Evolutionary conservation across 2,888 invertebrate genomes (phyloP), one percentile per base, ranked within the genome.

Genomic region (Plutella xylostella): DNA sequence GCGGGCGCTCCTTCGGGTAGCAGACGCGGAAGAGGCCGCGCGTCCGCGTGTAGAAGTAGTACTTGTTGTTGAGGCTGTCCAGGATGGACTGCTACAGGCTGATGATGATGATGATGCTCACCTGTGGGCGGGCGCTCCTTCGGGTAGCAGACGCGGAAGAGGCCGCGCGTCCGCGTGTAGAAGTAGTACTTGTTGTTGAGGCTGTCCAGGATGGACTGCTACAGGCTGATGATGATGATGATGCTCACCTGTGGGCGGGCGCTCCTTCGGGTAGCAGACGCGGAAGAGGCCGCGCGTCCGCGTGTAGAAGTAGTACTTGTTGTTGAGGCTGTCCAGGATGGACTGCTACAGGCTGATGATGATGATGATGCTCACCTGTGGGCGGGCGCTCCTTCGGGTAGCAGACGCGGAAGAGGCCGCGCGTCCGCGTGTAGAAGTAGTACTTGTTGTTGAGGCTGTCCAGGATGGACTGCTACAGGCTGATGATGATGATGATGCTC

Each of bases 121-220:
- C 93, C 92, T 69, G 89, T 87, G 40, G 92, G 92, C 50, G 96
- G 96, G 51, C 94, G 87, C 61, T 94, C 94, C 74, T 95, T 95
- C 31, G 96, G 96, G 78, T 96, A 97, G 72, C 97, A 97, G 74
- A 93, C 91, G 73, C 97, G 88, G 87, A 97, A 97, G 45, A 97
- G 87, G 54, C 97, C 97, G 70, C 94, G 91, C 70, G 96, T 96
- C 74, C 97, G 89, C 51, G 96, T 94, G 79, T 90, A 97, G 82
- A 92, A 97, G 69, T 89, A 93, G 68, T 93, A 94, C 79, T 96
- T 94, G 67, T 65, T 80, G 75, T 93, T 94, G 73, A 96, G 87
- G 62, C 89, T 91, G 62, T 92, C 92, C 58, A 94, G 73, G 56
- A 93, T 80, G 30, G 88, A 83, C 59, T 86, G 87, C n/a, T n/a